Evolutionary conservation across 2,888 invertebrate species (phyloP), one percentile per base, ranked within the genome.

Genomic region (Lasioglossum vierecki): DNA sequence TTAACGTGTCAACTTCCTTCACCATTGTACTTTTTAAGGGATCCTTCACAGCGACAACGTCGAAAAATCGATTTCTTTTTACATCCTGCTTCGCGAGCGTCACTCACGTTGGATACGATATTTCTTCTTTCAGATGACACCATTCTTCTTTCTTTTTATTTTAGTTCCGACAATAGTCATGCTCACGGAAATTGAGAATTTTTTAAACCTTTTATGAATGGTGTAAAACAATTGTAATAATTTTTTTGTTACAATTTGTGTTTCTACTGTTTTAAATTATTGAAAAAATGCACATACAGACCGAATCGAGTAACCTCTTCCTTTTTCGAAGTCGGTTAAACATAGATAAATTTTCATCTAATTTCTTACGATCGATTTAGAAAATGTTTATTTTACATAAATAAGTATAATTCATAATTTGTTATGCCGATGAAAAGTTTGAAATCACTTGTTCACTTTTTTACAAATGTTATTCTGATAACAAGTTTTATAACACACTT

Each of bases 1-100:
- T n/a, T 13, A 75, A 74, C 63, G 74, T 76, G 72, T 35, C 71
- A 83, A 79, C 46, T 49, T 79, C 35, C 57, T 49, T 72, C 35
- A 15, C 9, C 26, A 18, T 35, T 35, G 22, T 35, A 18, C 66
- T 66, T 22, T 35, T 35, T 35, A 9, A 66, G 35, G 30, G 63
- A 30, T 26, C 46, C n/a, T 22, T 66, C 15, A 30, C 22, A 18
- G 39, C 18, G 22, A 39, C 46, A 22, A 18, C 66, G 22, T 66
- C 35, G 60, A 26, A 15, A 26, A 26, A 30, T 63, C 26, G 30
- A 63, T 63, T 63, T 15, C 30, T 63, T 63, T 63, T 63, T 15
- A 30, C 30, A 26, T 60, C 26, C 26, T 26, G 60, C 26, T 57
- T 4, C 57, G 8, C 9, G 49, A 49, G 18, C n/a, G 57, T 9